Evolutionary conservation across 1,140 invertebrate genomes (phyloP).

Genomic region (Hycleus cichorii): DNA sequence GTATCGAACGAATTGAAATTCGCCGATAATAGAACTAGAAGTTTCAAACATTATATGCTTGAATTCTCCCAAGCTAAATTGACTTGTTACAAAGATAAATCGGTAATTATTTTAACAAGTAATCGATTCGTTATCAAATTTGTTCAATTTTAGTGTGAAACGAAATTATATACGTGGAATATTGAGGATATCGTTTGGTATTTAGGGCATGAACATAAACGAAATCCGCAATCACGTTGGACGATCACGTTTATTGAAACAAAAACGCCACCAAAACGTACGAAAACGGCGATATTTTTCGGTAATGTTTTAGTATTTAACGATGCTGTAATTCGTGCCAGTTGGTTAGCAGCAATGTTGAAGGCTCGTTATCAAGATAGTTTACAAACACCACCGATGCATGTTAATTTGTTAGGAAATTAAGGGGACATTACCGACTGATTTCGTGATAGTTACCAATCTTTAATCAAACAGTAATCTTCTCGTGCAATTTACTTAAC

Average conservation of each 20-base stretch:
- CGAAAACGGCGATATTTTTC: slow-evolving; percentile 68
- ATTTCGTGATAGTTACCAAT: slow-evolving; percentile 2
- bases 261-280: slow-evolving; percentile 59
- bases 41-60: slow-evolving; percentile 68
- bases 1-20: slow-evolving; percentile 66
- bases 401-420: slow-evolving; percentile 27
- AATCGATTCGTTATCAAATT: too few species aligned
- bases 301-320: slow-evolving; percentile 67
- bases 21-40: slow-evolving; percentile 67
- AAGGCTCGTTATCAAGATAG: slow-evolving; percentile 54
- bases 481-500: slow-evolving; percentile 6
- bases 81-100: slow-evolving; percentile 73
- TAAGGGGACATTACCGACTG: not conserved
- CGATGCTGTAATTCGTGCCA: slow-evolving; percentile 60
- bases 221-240: slow-evolving; percentile 71
- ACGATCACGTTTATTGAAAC: slow-evolving; percentile 68
- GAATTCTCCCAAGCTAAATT: slow-evolving; percentile 72
- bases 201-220: slow-evolving; percentile 69
- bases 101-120: slow-evolving; percentile 43
- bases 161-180: slow-evolving; percentile 61
- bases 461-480: not conserved
- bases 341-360: slow-evolving; percentile 68
- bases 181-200: slow-evolving; percentile 77
- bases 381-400: slow-evolving; percentile 43
- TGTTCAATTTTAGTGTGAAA: slow-evolving; percentile 46